Conservation (phyloP, 2,888 invertebrate genomes). For the Congeria kusceri region DNA sequence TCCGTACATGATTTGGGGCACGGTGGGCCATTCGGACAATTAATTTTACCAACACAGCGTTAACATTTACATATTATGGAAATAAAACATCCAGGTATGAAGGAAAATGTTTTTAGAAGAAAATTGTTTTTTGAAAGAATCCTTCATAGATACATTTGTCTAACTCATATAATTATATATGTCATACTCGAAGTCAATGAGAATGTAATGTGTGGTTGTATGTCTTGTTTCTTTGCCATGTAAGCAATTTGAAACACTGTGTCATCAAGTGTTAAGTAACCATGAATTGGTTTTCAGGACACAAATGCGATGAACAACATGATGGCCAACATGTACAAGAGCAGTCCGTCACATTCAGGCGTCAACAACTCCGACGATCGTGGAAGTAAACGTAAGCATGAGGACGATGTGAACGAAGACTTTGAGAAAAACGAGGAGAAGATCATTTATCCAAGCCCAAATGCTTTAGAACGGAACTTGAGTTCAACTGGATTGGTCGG, state of each 20-base stretch:
- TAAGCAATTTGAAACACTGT: background rate
- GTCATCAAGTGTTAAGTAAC: background rate
- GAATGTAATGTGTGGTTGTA: too few species aligned
- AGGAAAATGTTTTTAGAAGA: too few species aligned
- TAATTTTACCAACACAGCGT: too few species aligned
- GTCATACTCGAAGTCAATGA: too few species aligned
- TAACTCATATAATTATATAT: too few species aligned
- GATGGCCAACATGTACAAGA: conserved; percentile 80
- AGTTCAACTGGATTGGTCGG: conserved; percentile 35
- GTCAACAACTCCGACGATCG: background rate
- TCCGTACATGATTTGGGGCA: too few species aligned
- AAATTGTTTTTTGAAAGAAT: too few species aligned
- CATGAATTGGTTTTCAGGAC: conserved; percentile 67
- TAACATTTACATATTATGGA: too few species aligned
- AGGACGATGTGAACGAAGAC: conserved; percentile 8
- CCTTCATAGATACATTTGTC: too few species aligned
- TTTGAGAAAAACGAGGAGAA: conserved; percentile 2
- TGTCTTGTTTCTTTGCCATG: background rate
- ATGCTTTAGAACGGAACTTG: conserved; percentile 38
- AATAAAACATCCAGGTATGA: too few species aligned
- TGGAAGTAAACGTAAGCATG: too few species aligned
- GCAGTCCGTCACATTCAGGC: conserved; percentile 41
- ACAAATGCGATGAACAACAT: conserved; percentile 80
- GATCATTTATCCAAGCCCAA: conserved; percentile 50
- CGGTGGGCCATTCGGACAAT: too few species aligned